phyloP scores from a whole-genome alignment of 2,797 vertebrate genomes.

The Coregonus sp. region DNA sequence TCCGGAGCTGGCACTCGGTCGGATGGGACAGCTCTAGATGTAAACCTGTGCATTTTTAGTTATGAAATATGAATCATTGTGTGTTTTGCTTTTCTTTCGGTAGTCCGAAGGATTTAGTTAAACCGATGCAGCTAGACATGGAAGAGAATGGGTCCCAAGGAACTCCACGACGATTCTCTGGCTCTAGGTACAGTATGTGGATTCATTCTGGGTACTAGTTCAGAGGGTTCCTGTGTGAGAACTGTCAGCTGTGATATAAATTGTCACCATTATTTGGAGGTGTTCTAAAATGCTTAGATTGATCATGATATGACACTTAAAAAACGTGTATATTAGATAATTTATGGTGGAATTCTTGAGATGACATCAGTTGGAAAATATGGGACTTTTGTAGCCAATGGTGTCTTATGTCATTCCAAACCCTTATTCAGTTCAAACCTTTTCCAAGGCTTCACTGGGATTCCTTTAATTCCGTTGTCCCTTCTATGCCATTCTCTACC shows the following conservation, averaged over 20 bases:
- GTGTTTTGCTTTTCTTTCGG: slow-evolving; percentile 58
- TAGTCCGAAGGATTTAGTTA: slow-evolving; percentile 63
- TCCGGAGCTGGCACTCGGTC: slow-evolving; percentile 41
- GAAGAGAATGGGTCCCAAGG: slow-evolving; percentile 69
- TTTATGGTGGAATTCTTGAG: background rate
- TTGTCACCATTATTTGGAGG: too few species aligned
- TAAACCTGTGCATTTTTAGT: background rate
- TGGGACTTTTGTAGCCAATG: background rate
- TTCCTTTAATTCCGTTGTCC: background rate
- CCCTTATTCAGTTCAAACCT: background rate
- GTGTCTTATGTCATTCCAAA: slow-evolving; percentile 3
- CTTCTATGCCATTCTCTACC: background rate
- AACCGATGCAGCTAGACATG: slow-evolving; percentile 72
- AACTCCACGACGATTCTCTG: slow-evolving; percentile 56
- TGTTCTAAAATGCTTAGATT: too few species aligned
- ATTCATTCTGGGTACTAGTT: background rate
- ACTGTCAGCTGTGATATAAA: background rate
- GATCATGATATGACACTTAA: background rate
- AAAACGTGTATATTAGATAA: background rate
- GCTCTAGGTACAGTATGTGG: slow-evolving; percentile 66
- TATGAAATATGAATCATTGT: slow-evolving; percentile 49
- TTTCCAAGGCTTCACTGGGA: too few species aligned
- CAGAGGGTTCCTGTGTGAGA: background rate
- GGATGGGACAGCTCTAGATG: slow-evolving; percentile 27
- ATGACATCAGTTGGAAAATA: slow-evolving; percentile 4